Base-by-base conservation (phyloP, 2,888 invertebrate species). In the Andrena minutula region DNA sequence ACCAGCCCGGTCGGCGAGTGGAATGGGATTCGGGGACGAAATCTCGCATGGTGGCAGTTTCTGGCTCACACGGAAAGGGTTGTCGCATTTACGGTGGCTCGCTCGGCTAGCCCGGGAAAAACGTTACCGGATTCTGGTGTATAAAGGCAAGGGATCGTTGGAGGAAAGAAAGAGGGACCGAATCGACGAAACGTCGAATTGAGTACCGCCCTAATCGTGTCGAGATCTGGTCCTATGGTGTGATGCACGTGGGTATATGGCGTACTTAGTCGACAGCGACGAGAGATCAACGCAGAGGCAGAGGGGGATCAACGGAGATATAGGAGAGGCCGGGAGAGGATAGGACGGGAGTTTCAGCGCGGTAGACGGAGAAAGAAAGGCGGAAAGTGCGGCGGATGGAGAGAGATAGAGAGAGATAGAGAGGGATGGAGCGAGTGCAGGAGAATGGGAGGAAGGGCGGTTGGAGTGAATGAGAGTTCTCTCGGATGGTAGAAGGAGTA, bases 161-260 rank as follows among this genome's bases (percentile, higher is more conserved):
- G 76, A 68, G 84, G 84, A 88, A 85, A 84, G 84, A 83, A 86
- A 81, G 81, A 82, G 82, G 79, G 81, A 61, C 58, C 68, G 84
- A 84, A 85, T 88, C 89, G 82, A 85, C 85, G 84, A 82, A 90
- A 87, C 85, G 88, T 84, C 85, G 89, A 83, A 89, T 89, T 80
- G 88, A 88, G 88, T 83, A 88, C 89, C 89, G 89, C 89, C 88
- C 88, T 88, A 88, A 88, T 88, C 89, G 88, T 90, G 88, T 86
- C 88, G 86, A 83, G 89, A 89, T 89, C 91, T 90, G 89, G 86
- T 89, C 88, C 88, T 88, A 88, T 83, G 88, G 85, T 89, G 87
- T 89, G 87, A 89, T 88, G 88, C 87, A 85, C 87, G 88, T 88
- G 86, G 87, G 89, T 89, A 89, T 86, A 90, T 81, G 87, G 88